These are phyloP conservation scores for Sinosuthora webbiana DNA, from an alignment of 2,113 vertebrate genomes.

Conservation along the genomic window DNA sequence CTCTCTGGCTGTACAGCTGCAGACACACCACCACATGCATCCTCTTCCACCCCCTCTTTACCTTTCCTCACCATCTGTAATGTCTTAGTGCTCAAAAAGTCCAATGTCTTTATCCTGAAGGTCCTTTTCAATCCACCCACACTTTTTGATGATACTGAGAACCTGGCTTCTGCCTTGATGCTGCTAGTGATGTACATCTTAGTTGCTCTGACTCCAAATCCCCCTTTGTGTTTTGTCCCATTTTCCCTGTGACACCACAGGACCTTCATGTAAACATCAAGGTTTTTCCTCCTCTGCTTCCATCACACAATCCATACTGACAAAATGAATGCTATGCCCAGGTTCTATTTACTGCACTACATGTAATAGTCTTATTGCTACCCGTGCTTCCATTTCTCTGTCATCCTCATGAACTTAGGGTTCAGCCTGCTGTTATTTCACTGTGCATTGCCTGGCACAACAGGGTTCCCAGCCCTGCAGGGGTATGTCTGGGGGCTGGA, in stretches of 20 bases:
- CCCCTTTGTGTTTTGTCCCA: not conserved
- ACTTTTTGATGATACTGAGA: not conserved
- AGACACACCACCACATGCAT: not conserved
- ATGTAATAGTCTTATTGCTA: not conserved
- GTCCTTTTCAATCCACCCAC: not conserved
- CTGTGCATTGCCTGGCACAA: not conserved
- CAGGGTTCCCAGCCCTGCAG: not conserved
- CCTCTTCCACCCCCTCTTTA: not conserved
- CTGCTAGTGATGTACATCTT: not conserved
- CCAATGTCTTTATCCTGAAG: not conserved
- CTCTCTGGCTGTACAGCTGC: not conserved
- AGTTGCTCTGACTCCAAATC: not conserved
- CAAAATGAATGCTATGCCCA: not conserved
- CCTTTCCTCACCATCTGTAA: not conserved
- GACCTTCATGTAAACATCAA: not conserved
- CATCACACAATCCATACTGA: not conserved
- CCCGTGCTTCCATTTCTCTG: not conserved
- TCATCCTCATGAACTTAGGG: not conserved
- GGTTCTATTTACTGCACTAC: not conserved
- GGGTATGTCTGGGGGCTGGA: not conserved
- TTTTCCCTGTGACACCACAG: not conserved
- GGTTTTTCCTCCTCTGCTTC: not conserved
- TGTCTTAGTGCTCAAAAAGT: not conserved
- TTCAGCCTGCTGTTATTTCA: not conserved
- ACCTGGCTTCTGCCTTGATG: not conserved